Evolutionary conservation across 2,797 vertebrate species (phyloP).

Genomic region (Cossypha niveicapilla): DNA sequence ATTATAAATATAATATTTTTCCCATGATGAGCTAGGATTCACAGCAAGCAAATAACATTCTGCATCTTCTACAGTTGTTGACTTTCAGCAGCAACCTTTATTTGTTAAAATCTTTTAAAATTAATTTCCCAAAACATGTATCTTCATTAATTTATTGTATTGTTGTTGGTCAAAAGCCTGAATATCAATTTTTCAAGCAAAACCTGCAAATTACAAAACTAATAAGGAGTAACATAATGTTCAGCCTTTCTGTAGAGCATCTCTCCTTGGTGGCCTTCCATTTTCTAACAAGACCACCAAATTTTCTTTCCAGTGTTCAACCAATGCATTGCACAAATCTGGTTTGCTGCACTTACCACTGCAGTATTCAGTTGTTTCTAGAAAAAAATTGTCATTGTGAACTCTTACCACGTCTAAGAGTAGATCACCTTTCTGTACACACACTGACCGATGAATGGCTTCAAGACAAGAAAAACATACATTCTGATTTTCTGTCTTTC

Average conservation of each 20-base stretch:
- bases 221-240: not conserved
- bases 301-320: not conserved
- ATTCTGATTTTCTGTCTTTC: not conserved
- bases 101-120: not conserved
- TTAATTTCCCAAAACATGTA: not conserved
- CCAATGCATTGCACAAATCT: not conserved
- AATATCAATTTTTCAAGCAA: not conserved
- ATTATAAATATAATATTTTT: not conserved
- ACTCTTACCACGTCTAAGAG: not conserved
- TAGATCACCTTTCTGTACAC: not conserved
- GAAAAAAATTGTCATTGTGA: not conserved
- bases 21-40: not conserved
- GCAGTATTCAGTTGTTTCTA: not conserved
- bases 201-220: not conserved
- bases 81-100: not conserved
- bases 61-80: rapidly evolving
- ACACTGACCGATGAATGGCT: not conserved
- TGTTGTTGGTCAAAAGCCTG: not conserved
- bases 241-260: not conserved
- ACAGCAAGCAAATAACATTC: not conserved
- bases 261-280: not conserved
- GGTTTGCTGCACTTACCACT: not conserved
- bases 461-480: not conserved
- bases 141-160: not conserved
- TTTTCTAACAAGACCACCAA: not conserved